Base-by-base conservation (phyloP, 2,888 invertebrate species). In the Pristionchus arcanus region DNA sequence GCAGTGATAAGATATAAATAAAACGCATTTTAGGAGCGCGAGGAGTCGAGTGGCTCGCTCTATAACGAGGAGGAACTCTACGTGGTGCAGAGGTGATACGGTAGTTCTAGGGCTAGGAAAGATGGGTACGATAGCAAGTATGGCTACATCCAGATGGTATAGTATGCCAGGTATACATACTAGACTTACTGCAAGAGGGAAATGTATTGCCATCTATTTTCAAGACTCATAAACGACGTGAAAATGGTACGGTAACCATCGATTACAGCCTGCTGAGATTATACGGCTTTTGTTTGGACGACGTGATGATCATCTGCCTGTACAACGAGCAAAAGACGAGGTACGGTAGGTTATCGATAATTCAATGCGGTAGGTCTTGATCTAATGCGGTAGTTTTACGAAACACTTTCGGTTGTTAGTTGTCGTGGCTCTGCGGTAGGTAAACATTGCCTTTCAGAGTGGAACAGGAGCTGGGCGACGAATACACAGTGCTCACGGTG, bases 321-420 rank as follows among this genome's bases (percentile, higher is more conserved):
- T 83, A 83, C 55, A 83, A 83, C 55, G 83, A 83, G 21, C 83
- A 83, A 55, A 83, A 83, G 83, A 37, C 25, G 42, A 77, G 77
- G 77, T 71, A 71, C 63, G 63, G 68, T 71, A 34, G 16, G 0
- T 71, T n/a, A 4, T 63, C n/a, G n/a, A 25, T 19, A 19, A n/a
- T 25, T 63, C 11, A 13, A 0, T 49, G 42, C 42, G 42, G n/a
- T 63, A 63, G 63, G 63, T 25, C n/a, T 1, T 25, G n/a, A n/a
- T n/a, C n/a, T n/a, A n/a, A n/a, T n/a, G n/a, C n/a, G n/a, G n/a
- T n/a, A n/a, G n/a, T n/a, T n/a, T n/a, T n/a, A 7, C 7, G n/a
- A n/a, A n/a, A n/a, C n/a, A n/a, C n/a, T n/a, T n/a, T n/a, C n/a
- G n/a, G n/a, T n/a, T n/a, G n/a, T 7, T 63, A 15, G 63, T 5